phyloP scores from a whole-genome alignment of 64 coral and sea anemone genomes.

The Anthopleura sola region DNA sequence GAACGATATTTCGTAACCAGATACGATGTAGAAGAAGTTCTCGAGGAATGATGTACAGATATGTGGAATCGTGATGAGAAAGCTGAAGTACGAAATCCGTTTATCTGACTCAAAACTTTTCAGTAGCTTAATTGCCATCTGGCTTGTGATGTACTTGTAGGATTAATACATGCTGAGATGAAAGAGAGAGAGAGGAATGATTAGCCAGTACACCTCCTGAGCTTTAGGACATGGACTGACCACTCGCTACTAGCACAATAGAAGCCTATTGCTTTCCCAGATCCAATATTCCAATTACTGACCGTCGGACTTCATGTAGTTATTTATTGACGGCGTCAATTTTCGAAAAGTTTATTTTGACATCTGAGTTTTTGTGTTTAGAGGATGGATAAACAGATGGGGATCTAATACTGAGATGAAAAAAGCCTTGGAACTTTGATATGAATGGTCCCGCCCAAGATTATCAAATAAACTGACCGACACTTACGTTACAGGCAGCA shows the following conservation, averaged over 20 bases:
- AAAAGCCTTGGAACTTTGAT: background rate
- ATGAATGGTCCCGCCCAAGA: background rate
- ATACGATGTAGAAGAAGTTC: too few species aligned
- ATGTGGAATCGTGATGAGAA: background rate
- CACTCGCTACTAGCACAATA: background rate
- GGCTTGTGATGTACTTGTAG: background rate
- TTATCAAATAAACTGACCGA: background rate
- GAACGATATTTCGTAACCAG: too few species aligned
- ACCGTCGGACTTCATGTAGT: background rate
- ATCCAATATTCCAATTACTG: background rate
- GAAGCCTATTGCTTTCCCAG: background rate
- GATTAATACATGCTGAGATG: background rate
- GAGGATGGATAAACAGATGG: background rate
- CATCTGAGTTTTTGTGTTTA: background rate
- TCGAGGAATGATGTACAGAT: too few species aligned
- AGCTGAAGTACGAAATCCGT: background rate
- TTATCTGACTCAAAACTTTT: background rate
- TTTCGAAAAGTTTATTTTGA: constrained; percentile 5
- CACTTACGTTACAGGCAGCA: background rate
- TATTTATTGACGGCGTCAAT: background rate
- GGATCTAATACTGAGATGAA: background rate
- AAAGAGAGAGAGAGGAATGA: background rate
- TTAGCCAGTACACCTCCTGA: background rate
- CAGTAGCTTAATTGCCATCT: background rate
- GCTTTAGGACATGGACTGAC: background rate